phyloP scores from a whole-genome alignment of 2,888 invertebrate genomes.

The Ferrisia virgata region DNA sequence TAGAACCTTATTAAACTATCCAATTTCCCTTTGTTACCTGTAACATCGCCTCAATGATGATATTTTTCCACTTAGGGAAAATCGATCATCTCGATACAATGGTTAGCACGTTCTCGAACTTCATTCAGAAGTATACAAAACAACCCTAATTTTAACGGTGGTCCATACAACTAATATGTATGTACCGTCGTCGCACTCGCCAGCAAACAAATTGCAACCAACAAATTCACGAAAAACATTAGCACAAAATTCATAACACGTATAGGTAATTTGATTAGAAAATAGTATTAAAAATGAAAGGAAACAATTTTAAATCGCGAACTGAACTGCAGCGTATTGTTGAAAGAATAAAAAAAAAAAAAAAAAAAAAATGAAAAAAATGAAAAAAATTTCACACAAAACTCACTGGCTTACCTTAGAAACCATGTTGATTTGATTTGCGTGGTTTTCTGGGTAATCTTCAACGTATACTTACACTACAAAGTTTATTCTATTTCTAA shows the following conservation, averaged over 20 bases:
- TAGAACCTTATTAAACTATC: not conserved
- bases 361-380: not conserved
- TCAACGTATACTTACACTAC: no score
- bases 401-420: slow-evolving; percentile 37
- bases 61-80: not conserved
- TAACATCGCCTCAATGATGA: not conserved
- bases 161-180: no score
- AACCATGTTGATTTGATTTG: slow-evolving; percentile 31
- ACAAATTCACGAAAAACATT: not conserved
- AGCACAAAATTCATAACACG: not conserved
- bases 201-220: not conserved
- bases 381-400: not conserved
- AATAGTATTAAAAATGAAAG: not conserved
- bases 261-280: not conserved
- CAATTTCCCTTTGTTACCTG: not conserved
- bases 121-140: not conserved
- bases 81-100: not conserved
- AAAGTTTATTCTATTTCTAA: slow-evolving; percentile 41
- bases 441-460: slow-evolving; percentile 2
- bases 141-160: not conserved
- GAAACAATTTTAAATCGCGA: not conserved
- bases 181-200: not conserved
- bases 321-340: no score
- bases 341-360: no score
- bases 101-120: not conserved